A percentile compares a stretch with the other conserved stretches of the same genome.
These are phyloP conservation scores for Leptestheria dahalacensis DNA, from an alignment of 1,140 invertebrate genomes.

Conservation along the genomic window DNA sequence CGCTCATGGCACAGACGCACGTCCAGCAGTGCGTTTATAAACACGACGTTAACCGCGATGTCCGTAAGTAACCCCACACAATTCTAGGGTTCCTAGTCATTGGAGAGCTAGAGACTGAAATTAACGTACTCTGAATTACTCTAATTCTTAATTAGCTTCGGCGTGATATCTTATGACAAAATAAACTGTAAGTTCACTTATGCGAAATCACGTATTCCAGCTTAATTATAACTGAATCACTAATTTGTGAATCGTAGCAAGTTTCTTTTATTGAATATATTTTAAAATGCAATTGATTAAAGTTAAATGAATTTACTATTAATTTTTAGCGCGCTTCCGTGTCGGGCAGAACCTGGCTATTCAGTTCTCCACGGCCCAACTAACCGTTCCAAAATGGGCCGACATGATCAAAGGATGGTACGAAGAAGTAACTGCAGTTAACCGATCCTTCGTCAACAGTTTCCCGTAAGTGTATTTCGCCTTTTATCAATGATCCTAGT, in stretches of 20 bases:
- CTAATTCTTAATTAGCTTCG: too few relatives aligned
- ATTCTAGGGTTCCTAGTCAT: too few relatives aligned
- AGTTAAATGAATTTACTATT: not conserved
- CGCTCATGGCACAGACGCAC: constrained; percentile 10
- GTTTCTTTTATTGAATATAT: not conserved
- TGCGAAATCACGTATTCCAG: not conserved
- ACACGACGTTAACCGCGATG: constrained; percentile 2
- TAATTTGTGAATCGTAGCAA: not conserved
- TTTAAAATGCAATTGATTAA: not conserved
- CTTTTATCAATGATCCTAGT: too few relatives aligned
- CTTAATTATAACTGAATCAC: not conserved
- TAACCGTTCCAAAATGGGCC: not conserved
- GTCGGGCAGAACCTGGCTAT: constrained; percentile 9
- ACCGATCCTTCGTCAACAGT: not conserved
- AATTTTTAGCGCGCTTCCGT: not conserved
- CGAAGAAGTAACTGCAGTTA: constrained; percentile 1
- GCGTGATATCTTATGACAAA: not conserved
- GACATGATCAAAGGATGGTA: not conserved
- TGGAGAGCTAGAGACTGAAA: too few relatives aligned
- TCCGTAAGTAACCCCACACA: constrained; percentile 15
- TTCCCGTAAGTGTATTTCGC: constrained; percentile 10
- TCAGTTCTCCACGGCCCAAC: not conserved
- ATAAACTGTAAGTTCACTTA: not conserved
- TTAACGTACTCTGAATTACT: too few relatives aligned
- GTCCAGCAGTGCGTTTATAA: constrained; percentile 11